Base-by-base conservation (phyloP, 1,140 invertebrate species). In the Homarus americanus region DNA sequence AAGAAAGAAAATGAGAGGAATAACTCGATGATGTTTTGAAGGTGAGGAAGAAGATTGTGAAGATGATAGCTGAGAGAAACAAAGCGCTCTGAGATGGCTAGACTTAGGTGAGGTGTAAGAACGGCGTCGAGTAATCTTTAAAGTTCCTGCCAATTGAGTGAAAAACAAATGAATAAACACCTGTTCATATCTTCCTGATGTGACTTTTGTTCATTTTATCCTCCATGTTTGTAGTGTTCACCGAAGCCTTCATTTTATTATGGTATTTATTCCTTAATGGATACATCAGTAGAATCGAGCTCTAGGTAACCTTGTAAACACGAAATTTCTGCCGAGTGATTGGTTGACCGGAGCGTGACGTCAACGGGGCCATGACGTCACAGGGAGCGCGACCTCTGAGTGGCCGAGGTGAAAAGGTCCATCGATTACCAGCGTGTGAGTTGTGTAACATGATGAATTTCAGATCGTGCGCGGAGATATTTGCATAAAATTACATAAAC, bases 401-500 rank as follows among this genome's bases (percentile, higher is more conserved):
- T 90, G 87, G 87, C 66, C 44, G 87, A 90, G 87, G 87, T 90
- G 87, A 90, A 90, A 83, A 90, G 87, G 87, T 90, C 87, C 44
- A 90, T 90, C 87, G 87, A 90, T 83, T 63, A 24, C 49, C 87
- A 36, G 79, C 69, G 87, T 90, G 32, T 44, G 79, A 73, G 41
- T 58, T 38, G 87, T 82, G 78, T 82, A 44, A 90, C 79, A 44
- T 58, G 34, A 53, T 10, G 20, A 58, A 15, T 82, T 88, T 69
- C 40, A 15, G n/a, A n/a, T 28, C 24, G 4, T 79, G 20, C 24
- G 12, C 24, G 38, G 17, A 17, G 15, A 38, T 40, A 36, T 63
- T 87, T 79, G 41, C 75, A 10, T 44, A 28, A 78, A 24, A 24
- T 28, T 32, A 5, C 4, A 9, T 28, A 20, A n/a, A n/a, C n/a